These are phyloP conservation scores for Digitonthophagus gazella DNA, from an alignment of 2,888 invertebrate genomes.

Conservation along the genomic window DNA sequence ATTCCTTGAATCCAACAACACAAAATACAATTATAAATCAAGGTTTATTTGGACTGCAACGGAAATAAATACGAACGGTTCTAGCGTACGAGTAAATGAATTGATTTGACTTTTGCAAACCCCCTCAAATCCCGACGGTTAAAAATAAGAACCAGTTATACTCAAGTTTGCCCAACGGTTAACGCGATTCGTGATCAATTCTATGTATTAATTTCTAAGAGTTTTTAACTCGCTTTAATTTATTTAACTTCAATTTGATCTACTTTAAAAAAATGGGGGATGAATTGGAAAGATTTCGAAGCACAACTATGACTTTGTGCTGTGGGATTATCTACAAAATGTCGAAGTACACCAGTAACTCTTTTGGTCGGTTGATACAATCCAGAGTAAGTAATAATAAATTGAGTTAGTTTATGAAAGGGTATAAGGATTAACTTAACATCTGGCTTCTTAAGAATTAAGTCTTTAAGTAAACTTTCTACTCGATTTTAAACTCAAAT, in stretches of 20 bases:
- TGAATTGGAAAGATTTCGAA: conserved; percentile 6
- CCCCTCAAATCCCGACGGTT: not conserved
- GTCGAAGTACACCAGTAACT: not conserved
- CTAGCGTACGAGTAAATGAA: not conserved
- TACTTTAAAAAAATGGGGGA: not conserved
- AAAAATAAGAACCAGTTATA: not conserved
- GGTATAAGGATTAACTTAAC: too few species aligned
- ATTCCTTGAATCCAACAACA: not conserved
- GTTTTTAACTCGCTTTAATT: too few species aligned
- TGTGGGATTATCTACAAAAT: conserved; percentile 10
- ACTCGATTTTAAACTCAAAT: too few species aligned
- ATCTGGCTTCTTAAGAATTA: too few species aligned
- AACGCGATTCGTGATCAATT: not conserved
- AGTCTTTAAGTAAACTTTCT: too few species aligned
- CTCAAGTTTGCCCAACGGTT: not conserved
- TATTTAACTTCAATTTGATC: not conserved
- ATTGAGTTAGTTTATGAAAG: too few species aligned
- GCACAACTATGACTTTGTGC: not conserved
- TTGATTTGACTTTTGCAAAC: not conserved
- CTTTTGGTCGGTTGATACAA: conserved; percentile 1
- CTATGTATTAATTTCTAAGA: too few species aligned
- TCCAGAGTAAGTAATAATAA: conserved; percentile 4
- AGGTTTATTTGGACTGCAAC: conserved; percentile 13
- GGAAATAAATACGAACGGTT: conserved; percentile 6
- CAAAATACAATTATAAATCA: conserved; percentile 12